phyloP scores from a whole-genome alignment of 2,113 vertebrate genomes.

The Dromiciops gliroides region DNA sequence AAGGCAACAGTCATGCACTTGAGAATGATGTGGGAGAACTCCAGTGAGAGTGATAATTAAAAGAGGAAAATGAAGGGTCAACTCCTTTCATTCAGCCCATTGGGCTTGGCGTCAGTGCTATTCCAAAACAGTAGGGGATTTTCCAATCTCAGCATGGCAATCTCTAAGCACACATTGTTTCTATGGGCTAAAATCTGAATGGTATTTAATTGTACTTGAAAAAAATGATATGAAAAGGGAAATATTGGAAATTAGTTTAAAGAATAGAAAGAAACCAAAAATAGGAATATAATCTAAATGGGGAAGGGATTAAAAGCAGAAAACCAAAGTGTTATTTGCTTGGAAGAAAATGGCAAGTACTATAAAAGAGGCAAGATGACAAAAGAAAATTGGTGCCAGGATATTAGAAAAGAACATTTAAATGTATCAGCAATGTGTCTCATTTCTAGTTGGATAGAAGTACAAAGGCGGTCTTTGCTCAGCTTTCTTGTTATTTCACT shows the following conservation, averaged over 20 bases:
- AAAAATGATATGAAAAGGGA: slow-evolving; percentile 36
- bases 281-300: slow-evolving; percentile 19
- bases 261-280: neutral
- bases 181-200: slow-evolving; percentile 49
- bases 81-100: slow-evolving; percentile 65
- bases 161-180: slow-evolving; percentile 52
- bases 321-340: slow-evolving; percentile 37
- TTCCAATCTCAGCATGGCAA: slow-evolving; percentile 55
- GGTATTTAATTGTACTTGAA: slow-evolving; percentile 69
- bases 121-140: slow-evolving; percentile 64
- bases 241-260: slow-evolving; percentile 50
- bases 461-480: slow-evolving; percentile 6
- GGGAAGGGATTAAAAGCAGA: slow-evolving; percentile 17
- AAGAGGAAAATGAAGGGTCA: slow-evolving; percentile 69
- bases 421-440: slow-evolving; percentile 20
- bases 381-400: slow-evolving; percentile 39
- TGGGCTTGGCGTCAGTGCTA: slow-evolving; percentile 65
- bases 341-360: neutral
- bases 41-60: slow-evolving; percentile 76
- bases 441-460: slow-evolving; percentile 9
- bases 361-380: neutral
- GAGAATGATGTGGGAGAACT: slow-evolving; percentile 73
- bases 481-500: slow-evolving; percentile 20
- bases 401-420: slow-evolving; percentile 49
- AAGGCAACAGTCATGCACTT: slow-evolving; percentile 57